Base-by-base conservation (phyloP, 2,888 invertebrate species). In the Brachyptera risi region DNA sequence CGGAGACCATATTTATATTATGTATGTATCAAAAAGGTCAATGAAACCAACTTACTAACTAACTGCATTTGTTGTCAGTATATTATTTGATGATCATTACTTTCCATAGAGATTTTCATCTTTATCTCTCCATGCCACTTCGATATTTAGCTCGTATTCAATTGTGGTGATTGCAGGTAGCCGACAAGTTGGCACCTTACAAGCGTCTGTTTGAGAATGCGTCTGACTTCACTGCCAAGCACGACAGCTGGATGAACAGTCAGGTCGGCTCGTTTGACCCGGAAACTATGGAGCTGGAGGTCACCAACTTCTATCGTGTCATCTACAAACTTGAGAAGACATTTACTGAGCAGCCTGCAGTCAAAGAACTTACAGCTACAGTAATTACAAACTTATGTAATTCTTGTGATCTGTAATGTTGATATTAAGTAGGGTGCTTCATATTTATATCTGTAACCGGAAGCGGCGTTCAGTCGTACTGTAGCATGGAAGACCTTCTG, bases 191-290 rank as follows among this genome's bases (percentile, higher is more conserved):
- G 42, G 81, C 83, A 24, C 96, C 96, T 0, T 97, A 84, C 72
- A 90, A 93, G 73, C 87, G 86, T 70, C 79, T 97, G 0, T 97
- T 90, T 72, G 95, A 96, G 71, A 88, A 88, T n/a, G 86, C 90
- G 0, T 87, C 85, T 63, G 92, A 94, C 58, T 97, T 94, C 73
- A 78, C 91, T 65, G 84, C 83, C 50, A 95, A 92, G 73, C 80
- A 90, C 73, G 84, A 90, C 67, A 78, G 81, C 2, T 97, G 97
- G 96, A 88, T 95, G 85, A 83, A 84, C 64, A 85, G 83, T 11
- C 81, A 88, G 78, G 88, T 96, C 67, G 90, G 92, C 3, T 84
- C 85, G 56, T 85, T 86, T 69, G 90, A 94, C 73, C 96, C 96
- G 0, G 95, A 96, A 72, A 84, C 83, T 17, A 94, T 97, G 59